A percentile compares a stretch with the other conserved stretches of the same genome.
Conservation (phyloP, 2,888 invertebrate genomes). For the Lycocerus yunnanus region DNA sequence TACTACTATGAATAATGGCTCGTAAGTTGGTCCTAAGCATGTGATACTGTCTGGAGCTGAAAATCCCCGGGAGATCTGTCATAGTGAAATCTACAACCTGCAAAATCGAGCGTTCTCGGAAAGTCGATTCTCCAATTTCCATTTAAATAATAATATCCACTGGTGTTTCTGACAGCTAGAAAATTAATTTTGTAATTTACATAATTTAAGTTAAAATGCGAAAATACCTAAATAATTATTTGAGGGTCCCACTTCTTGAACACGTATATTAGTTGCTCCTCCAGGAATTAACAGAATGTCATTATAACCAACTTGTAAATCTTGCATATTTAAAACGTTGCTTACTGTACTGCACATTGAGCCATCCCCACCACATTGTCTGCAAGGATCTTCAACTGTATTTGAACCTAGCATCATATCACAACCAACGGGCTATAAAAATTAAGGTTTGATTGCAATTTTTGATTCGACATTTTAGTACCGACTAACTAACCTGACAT, state of each 20-base stretch:
- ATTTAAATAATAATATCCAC: conserved; percentile 87
- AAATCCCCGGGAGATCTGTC: conserved; percentile 81
- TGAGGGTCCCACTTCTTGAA: conserved; percentile 79
- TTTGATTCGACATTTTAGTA: not conserved
- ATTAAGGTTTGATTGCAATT: conserved; percentile 6
- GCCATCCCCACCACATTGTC: conserved; percentile 91
- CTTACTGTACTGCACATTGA: conserved; percentile 81
- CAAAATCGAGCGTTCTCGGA: conserved; percentile 77
- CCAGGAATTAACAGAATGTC: conserved; percentile 88
- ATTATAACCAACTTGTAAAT: conserved; percentile 85
- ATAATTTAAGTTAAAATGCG: too few relatives aligned
- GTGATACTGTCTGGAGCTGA: conserved; percentile 83
- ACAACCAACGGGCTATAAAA: conserved; percentile 83
- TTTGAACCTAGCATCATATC: conserved; percentile 91
- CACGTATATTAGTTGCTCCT: conserved; percentile 88
- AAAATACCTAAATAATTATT: conserved; percentile 85
- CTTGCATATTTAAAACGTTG: conserved; percentile 72
- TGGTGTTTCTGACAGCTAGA: conserved; percentile 82
- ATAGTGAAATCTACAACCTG: conserved; percentile 87
- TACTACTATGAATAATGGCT: conserved; percentile 85
- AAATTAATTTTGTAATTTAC: conserved; percentile 34
- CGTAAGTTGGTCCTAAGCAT: conserved; percentile 87
- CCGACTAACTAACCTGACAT: conserved; percentile 73
- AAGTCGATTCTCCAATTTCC: conserved; percentile 95
- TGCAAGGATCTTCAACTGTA: conserved; percentile 86